Conservation (phyloP, 2,113 vertebrate species). For the Thamnaconus septentrionalis region DNA sequence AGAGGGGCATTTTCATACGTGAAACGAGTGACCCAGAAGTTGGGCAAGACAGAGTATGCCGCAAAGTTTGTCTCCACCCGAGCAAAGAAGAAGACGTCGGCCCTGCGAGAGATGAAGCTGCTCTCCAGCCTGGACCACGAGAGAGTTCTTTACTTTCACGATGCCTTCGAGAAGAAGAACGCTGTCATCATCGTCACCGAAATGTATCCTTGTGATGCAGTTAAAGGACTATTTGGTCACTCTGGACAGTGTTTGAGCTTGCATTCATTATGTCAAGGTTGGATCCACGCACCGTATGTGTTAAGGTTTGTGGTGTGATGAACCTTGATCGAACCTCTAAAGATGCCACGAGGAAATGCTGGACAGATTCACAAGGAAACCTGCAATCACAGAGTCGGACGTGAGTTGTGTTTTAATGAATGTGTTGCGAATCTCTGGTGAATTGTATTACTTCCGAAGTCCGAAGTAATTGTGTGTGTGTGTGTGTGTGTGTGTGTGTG, state of each 20-base stretch:
- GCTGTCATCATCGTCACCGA: constrained; percentile 89
- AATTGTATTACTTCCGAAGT: too few relatives aligned
- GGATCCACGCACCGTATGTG: too few relatives aligned
- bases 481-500: too few relatives aligned
- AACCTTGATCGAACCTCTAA: constrained; percentile 56
- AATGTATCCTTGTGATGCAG: constrained; percentile 82
- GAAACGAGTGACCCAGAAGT: constrained; percentile 88
- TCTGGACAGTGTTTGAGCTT: too few relatives aligned
- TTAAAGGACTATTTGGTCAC: too few relatives aligned
- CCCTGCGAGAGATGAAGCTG: constrained; percentile 84
- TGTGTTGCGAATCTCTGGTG: too few relatives aligned
- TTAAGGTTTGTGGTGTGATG: not conserved
- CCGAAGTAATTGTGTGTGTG: too few relatives aligned
- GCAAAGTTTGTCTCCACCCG: constrained; percentile 94
- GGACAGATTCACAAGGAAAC: constrained; percentile 87
- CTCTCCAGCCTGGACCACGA: constrained; percentile 90
- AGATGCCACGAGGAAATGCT: constrained; percentile 94
- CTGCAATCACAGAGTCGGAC: constrained; percentile 87
- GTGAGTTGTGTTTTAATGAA: constrained; percentile 70
- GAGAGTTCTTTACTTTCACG: constrained; percentile 89
- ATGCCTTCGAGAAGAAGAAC: constrained; percentile 94
- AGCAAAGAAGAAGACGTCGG: constrained; percentile 86
- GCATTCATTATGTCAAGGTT: too few relatives aligned
- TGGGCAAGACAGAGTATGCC: constrained; percentile 83
- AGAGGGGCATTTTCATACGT: constrained; percentile 98